Evolutionary conservation across 2,797 vertebrate species (phyloP).

Genomic region (Alfaro cultratus): DNA sequence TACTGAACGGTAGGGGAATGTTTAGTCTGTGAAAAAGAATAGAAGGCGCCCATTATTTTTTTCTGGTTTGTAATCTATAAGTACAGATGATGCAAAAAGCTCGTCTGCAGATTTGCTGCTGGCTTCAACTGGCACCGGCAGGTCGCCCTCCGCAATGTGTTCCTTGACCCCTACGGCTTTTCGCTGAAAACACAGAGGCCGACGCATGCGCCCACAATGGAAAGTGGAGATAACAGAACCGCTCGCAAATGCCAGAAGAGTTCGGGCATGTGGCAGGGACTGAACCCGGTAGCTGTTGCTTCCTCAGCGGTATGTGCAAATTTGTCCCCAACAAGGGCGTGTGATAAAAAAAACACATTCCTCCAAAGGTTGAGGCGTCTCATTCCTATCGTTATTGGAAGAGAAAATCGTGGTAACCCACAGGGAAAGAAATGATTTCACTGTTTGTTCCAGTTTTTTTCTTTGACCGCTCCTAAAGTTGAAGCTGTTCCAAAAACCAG

Average conservation of each 20-base stretch:
- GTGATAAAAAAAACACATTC: conserved; percentile 50
- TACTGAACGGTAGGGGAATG: conserved; percentile 31
- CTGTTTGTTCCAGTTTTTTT: not conserved
- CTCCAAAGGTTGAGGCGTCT: conserved; percentile 33
- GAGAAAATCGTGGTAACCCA: conserved; percentile 22
- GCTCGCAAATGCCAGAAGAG: conserved; percentile 49
- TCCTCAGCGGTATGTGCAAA: conserved; percentile 42
- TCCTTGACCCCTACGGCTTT: conserved; percentile 60
- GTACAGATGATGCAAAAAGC: conserved; percentile 26
- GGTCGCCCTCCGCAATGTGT: conserved; percentile 68
- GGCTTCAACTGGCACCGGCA: conserved; percentile 53
- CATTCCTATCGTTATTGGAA: conserved; percentile 29
- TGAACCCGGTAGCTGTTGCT: conserved; percentile 53
- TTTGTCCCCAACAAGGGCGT: conserved; percentile 35
- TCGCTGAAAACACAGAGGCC: conserved; percentile 45
- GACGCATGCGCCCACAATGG: conserved; percentile 15
- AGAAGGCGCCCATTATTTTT: conserved; percentile 3
- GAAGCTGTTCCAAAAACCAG: conserved; percentile 35
- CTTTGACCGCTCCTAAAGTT: conserved; percentile 7
- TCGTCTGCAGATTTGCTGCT: conserved; percentile 29
- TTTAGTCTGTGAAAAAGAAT: conserved; percentile 40
- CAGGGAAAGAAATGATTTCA: conserved; percentile 11
- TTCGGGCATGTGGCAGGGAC: conserved; percentile 40
- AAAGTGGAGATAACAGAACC: conserved; percentile 49
- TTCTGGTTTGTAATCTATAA: conserved; percentile 7